Evolutionary conservation across 2,797 vertebrate genomes (phyloP), one percentile per base, ranked within the genome.

Genomic region (Oryzias sinensis): DNA sequence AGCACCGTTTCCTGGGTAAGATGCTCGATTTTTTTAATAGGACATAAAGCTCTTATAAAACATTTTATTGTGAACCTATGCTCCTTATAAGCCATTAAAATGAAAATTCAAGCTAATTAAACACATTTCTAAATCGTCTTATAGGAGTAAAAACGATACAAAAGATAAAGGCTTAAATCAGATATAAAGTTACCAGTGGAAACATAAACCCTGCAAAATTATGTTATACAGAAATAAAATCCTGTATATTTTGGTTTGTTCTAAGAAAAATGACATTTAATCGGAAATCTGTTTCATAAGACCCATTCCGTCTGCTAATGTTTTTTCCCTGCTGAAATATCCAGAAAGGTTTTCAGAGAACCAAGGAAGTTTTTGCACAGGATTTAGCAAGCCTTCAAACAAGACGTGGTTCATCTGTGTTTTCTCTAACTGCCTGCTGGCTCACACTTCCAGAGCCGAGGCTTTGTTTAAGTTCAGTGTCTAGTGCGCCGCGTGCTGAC

Each of bases 331-430:
- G 7, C 7, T 53, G n/a, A 73, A 75, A 29, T 53, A 61, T 47
- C 24, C 29, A 46, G 29, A 14, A 24, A 50, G 43, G 62, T 50
- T 54, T 48, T 50, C 48, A 14, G 56, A 68, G 18, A 80, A 51
- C 45, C 33, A 11, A 65, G 53, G 48, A 49, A 70, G 65, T 42
- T 22, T 47, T 60, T 41, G 17, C 20, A 8, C 11, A 51, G 3
- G 33, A 13, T 37, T 37, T 37, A 11, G 9, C 9, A 3, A 37
- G 33, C 33, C 74, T 70, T 62, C 45, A 57, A 50, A 24, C 53
- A 50, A 61, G 62, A 56, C 75, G 83, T 67, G 75, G 74, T 70
- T 25, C 59, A 60, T 68, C 68, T 65, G 37, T 22, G 18, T 45
- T 45, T 45, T 18, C 18, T 45, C 11, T 46, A 18, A 18, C 65